A percentile compares a stretch with the other conserved stretches of the same genome.
These are phyloP conservation scores for Pycnonotus jocosus DNA, from an alignment of 2,113 vertebrate genomes.

Conservation along the genomic window DNA sequence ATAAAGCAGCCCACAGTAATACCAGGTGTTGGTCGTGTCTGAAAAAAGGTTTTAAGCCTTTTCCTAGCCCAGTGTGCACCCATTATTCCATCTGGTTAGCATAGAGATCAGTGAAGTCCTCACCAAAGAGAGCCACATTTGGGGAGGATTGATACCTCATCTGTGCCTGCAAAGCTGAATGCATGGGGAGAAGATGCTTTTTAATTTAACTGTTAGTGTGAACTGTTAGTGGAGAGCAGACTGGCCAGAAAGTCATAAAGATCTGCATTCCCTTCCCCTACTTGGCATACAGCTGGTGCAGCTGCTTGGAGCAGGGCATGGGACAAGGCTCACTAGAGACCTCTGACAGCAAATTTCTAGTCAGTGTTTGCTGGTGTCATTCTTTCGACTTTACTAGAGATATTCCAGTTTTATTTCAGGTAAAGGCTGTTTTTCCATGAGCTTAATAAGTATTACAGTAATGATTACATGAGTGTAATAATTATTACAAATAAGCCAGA, in stretches of 20 bases:
- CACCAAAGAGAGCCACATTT: background rate
- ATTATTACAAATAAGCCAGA: background rate
- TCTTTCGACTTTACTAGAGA: background rate
- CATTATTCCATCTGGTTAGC: background rate
- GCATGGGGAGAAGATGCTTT: background rate
- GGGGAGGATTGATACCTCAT: background rate
- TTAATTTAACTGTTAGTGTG: background rate
- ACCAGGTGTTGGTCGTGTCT: background rate
- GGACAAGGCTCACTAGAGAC: background rate
- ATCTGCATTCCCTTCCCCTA: background rate
- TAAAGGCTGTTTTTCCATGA: background rate
- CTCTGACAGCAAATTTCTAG: background rate
- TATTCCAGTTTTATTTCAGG: background rate
- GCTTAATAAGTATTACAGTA: background rate
- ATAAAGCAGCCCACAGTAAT: background rate
- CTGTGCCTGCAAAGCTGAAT: background rate
- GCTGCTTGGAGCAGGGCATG: background rate
- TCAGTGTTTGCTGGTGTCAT: background rate
- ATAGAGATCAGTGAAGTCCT: background rate
- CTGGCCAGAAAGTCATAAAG: background rate
- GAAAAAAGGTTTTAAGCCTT: background rate
- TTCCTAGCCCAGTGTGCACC: background rate
- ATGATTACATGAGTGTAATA: background rate
- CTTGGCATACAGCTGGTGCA: accelerated
- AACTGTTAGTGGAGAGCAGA: background rate